Evolutionary conservation across 2,888 invertebrate genomes (phyloP).

Genomic region (Acanthopleura granulata): DNA sequence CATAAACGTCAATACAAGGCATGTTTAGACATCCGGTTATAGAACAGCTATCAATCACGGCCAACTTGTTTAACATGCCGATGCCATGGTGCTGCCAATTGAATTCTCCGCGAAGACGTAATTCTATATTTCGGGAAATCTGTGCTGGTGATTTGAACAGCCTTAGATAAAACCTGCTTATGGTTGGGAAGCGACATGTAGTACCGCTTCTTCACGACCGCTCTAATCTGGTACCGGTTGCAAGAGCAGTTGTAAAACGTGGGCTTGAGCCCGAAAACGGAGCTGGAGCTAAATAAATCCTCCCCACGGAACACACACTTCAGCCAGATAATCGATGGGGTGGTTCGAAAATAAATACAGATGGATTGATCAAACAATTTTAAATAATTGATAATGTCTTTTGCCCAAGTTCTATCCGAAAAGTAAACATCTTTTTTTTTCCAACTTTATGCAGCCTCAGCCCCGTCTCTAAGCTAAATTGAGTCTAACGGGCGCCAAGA

Average conservation of each 20-base stretch:
- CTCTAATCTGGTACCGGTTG: not conserved
- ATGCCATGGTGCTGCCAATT: not conserved
- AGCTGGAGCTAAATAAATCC: not conserved
- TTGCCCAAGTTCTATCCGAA: constrained; percentile 3
- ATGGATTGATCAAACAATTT: constrained; percentile 19
- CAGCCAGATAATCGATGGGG: not conserved
- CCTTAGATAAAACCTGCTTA: constrained; percentile 16
- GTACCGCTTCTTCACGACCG: not conserved
- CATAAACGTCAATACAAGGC: not conserved
- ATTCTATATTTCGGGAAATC: constrained; percentile 8
- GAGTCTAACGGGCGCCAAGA: too few species aligned
- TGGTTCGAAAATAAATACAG: constrained; percentile 16
- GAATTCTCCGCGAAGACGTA: not conserved
- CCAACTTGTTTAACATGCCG: constrained; percentile 2
- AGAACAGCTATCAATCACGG: not conserved
- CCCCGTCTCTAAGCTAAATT: not conserved
- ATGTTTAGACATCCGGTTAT: not conserved
- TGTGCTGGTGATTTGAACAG: constrained; percentile 5
- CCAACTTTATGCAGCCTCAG: constrained; percentile 2
- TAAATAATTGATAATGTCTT: constrained; percentile 19
- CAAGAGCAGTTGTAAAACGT: constrained; percentile 15
- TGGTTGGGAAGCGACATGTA: not conserved
- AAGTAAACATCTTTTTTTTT: not conserved
- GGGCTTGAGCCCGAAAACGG: not conserved
- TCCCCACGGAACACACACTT: not conserved